A percentile compares a stretch with the other conserved stretches of the same genome.
Evolutionary conservation across 64 coral and sea anemone species (phyloP).

Genomic region (Montipora foliosa): DNA sequence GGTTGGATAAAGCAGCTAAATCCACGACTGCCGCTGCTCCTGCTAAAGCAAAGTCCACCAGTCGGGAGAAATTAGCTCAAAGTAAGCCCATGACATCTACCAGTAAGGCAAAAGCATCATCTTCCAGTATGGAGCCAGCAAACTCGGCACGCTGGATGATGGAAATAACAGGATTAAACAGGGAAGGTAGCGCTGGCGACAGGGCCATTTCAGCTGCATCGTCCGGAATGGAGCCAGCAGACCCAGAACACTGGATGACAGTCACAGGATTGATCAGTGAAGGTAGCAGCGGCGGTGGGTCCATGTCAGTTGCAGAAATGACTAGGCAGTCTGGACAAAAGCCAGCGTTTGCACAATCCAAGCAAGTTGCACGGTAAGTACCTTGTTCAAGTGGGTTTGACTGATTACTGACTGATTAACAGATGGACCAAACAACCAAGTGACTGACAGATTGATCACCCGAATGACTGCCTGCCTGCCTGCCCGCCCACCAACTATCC

Average conservation of each 20-base stretch:
- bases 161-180: background rate
- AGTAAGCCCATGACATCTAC: background rate
- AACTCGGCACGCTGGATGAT: background rate
- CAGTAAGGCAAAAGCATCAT: background rate
- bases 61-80: background rate
- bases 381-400: background rate
- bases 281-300: background rate
- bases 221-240: background rate
- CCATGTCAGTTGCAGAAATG: background rate
- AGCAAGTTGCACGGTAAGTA: slow-evolving; percentile 11
- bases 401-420: background rate
- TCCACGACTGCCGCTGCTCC: background rate
- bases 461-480: background rate
- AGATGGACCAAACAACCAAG: background rate
- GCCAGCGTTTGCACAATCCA: background rate
- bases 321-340: background rate
- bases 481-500: background rate
- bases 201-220: background rate
- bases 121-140: background rate
- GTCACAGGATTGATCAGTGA: background rate
- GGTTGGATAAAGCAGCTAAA: background rate
- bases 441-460: background rate
- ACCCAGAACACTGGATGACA: background rate
- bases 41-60: background rate
- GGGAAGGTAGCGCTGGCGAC: background rate